These are phyloP conservation scores for Poecilus cupreus DNA, from an alignment of 2,888 invertebrate genomes.

Conservation along the genomic window DNA sequence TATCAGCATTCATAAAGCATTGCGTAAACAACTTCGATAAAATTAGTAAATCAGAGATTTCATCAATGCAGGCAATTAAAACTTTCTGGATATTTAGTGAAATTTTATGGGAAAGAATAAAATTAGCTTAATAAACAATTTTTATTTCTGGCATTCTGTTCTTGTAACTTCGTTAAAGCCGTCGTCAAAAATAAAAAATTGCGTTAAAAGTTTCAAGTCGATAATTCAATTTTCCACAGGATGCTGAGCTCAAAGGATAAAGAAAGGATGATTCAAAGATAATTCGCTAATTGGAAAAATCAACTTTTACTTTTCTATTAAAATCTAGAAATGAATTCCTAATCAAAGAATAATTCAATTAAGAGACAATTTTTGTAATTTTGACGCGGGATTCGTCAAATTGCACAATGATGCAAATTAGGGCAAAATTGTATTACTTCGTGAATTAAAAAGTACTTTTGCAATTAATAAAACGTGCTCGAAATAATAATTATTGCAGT, in stretches of 20 bases:
- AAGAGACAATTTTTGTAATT: not conserved
- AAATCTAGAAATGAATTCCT: conserved; percentile 1
- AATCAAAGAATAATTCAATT: not conserved
- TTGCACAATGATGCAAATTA: conserved; percentile 7
- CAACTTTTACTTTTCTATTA: conserved; percentile 25
- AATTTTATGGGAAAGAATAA: not conserved
- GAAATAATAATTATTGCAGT: too few relatives aligned
- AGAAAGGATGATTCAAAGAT: not conserved
- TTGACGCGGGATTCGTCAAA: too few relatives aligned
- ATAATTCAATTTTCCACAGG: conserved; percentile 6
- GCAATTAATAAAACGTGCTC: not conserved
- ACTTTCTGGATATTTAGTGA: too few relatives aligned
- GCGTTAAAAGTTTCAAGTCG: not conserved
- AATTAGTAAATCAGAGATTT: too few relatives aligned
- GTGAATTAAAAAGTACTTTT: not conserved
- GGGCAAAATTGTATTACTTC: not conserved
- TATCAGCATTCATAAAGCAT: too few relatives aligned
- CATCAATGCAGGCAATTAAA: too few relatives aligned
- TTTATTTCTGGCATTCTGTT: not conserved
- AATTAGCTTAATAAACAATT: conserved; percentile 12
- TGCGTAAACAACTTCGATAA: too few relatives aligned
- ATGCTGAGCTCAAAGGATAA: not conserved
- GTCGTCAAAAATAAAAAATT: conserved; percentile 7
- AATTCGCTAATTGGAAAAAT: conserved; percentile 27
- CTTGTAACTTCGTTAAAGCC: not conserved